phyloP scores from a whole-genome alignment of 2,797 vertebrate genomes.

The Enteromius unitaeniatus region DNA sequence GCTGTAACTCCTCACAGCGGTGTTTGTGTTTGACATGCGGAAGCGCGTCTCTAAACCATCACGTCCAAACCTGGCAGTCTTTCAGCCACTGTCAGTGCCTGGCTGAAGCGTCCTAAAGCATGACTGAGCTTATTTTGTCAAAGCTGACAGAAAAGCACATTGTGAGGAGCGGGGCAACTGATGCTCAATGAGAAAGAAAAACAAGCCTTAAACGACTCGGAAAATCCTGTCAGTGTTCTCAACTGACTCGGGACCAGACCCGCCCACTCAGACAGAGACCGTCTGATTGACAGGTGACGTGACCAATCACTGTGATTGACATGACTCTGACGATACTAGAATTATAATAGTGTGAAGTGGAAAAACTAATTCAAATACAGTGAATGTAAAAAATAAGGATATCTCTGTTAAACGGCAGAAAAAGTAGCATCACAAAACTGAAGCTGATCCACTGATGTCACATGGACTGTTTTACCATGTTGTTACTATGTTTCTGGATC shows the following conservation, averaged over 20 bases:
- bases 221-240: not conserved
- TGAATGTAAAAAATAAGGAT: too few relatives aligned
- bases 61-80: not conserved
- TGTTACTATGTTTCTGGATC: too few relatives aligned
- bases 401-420: too few relatives aligned
- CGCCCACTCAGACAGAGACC: not conserved
- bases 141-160: not conserved
- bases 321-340: too few relatives aligned
- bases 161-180: not conserved
- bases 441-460: too few relatives aligned
- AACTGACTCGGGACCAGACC: not conserved
- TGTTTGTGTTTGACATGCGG: not conserved
- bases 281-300: not conserved
- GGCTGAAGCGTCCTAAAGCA: not conserved
- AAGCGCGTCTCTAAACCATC: not conserved
- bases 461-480: too few relatives aligned
- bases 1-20: not conserved
- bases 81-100: not conserved
- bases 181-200: not conserved
- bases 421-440: too few relatives aligned
- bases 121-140: not conserved
- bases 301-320: not conserved
- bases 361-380: not conserved
- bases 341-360: too few relatives aligned
- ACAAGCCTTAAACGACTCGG: not conserved